Base-by-base conservation (phyloP, 2,888 invertebrate species). In the Chromoteleia sp. region DNA sequence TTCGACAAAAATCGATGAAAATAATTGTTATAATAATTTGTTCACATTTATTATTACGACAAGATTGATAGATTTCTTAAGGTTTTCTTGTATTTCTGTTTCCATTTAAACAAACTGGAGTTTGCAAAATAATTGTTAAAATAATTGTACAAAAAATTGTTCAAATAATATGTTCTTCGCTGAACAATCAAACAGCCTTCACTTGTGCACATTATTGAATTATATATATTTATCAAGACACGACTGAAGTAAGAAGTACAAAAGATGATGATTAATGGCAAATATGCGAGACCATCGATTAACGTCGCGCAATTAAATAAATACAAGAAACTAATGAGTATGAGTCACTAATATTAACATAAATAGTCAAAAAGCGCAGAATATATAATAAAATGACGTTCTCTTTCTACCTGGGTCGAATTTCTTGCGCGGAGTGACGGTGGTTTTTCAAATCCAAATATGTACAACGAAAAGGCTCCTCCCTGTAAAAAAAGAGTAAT, bases 321-420 rank as follows among this genome's bases (percentile, higher is more conserved):
- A 50, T 65, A 65, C 10, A 36, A 52, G 65, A 52, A 65, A 65
- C 50, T 65, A 65, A 65, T 65, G 65, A 65, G 65, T 14, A 48
- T 14, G n/a, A 17, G 5, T 52, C 25, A 39, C 25, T 52, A 52
- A 52, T 14, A 52, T 65, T 65, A 52, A 50, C 29, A 65, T 52
- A 65, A 65, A 48, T 65, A 65, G 25, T 61, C 30, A 6, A 61
- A 45, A 50, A 65, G 63, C 15, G 63, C 15, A 36, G 21, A 50
- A 29, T 41, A 41, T 15, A 25, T 25, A n/a, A n/a, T n/a, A 12
- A 59, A 59, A 29, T 36, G 41, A 8, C 59, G 41, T 58, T 59
- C 59, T 59, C 59, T 59, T 59, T 41, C 59, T 59, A 41, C 59
- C 59, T 17, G 56, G n/a, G 12, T 21, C 6, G 52, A 52, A 52